A percentile compares a stretch with the other conserved stretches of the same genome.
phyloP scores from a whole-genome alignment of 2,888 invertebrate species.

The Pseudococcus longispinus region DNA sequence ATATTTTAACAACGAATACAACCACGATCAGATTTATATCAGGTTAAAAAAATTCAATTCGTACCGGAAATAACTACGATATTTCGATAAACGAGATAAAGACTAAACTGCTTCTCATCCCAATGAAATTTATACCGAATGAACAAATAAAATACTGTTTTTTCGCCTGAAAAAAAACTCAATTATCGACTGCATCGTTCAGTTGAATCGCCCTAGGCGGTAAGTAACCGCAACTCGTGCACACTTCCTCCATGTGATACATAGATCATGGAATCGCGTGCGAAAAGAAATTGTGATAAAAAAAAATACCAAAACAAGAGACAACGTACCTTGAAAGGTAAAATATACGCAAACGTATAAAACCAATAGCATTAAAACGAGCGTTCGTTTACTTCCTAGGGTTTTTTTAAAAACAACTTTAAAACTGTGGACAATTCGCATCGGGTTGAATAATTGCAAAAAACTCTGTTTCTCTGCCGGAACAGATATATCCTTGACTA shows the following conservation, averaged over 20 bases:
- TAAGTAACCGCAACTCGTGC: not conserved
- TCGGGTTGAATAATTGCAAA: constrained; percentile 10
- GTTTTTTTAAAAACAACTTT: constrained; percentile 34
- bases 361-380: constrained; percentile 22
- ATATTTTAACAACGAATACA: not conserved
- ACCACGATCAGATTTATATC: not conserved
- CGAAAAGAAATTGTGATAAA: not conserved
- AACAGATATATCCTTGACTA: constrained; percentile 11
- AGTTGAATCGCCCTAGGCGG: not conserved
- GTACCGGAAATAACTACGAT: constrained; percentile 59
- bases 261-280: not conserved
- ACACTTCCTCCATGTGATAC: not conserved
- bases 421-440: not conserved
- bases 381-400: not conserved
- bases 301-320: not conserved
- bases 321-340: not conserved
- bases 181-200: not conserved
- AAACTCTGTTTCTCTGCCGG: constrained; percentile 4
- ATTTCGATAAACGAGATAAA: constrained; percentile 59
- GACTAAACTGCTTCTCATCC: constrained; percentile 59
- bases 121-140: constrained; percentile 59
- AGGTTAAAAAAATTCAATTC: not conserved
- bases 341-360: constrained; percentile 16
- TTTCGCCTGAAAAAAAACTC: constrained; percentile 58
- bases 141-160: constrained; percentile 59